These are phyloP conservation scores for Calameuta filiformis DNA, from an alignment of 2,888 invertebrate species.

Conservation along the genomic window DNA sequence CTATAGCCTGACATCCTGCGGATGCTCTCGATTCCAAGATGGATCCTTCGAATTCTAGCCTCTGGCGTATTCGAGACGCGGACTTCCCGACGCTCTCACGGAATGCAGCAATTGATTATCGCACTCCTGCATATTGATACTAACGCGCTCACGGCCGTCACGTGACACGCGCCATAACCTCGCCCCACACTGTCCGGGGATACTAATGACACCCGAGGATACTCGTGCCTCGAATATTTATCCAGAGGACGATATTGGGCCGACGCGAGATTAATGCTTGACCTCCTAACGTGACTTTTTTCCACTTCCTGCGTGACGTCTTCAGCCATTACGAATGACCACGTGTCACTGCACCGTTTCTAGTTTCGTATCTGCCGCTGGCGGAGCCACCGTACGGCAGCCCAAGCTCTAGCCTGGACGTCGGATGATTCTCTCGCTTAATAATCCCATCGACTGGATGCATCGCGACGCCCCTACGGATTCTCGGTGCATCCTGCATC, in stretches of 20 bases:
- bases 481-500: background rate
- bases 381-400: background rate
- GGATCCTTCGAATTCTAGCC: background rate
- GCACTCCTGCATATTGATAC: slow-evolving; percentile 60
- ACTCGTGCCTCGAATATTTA: slow-evolving; percentile 63
- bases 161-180: slow-evolving; percentile 20
- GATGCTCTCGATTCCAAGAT: background rate
- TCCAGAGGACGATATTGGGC: slow-evolving; percentile 58
- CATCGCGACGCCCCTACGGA: background rate
- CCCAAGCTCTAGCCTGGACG: background rate
- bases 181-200: slow-evolving; percentile 3
- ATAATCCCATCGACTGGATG: background rate
- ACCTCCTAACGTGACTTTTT: slow-evolving; percentile 2
- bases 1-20: background rate
- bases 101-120: slow-evolving; percentile 62
- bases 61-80: slow-evolving; percentile 47
- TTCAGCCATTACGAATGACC: background rate
- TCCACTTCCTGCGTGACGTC: background rate
- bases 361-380: background rate
- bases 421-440: background rate
- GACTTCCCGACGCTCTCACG: slow-evolving; percentile 52
- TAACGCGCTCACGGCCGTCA: slow-evolving; percentile 24
- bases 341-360: background rate
- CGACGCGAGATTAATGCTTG: slow-evolving; percentile 63
- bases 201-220: slow-evolving; percentile 41